phyloP scores from a whole-genome alignment of 2,113 vertebrate species.

The Phalacrocorax pelagicus region DNA sequence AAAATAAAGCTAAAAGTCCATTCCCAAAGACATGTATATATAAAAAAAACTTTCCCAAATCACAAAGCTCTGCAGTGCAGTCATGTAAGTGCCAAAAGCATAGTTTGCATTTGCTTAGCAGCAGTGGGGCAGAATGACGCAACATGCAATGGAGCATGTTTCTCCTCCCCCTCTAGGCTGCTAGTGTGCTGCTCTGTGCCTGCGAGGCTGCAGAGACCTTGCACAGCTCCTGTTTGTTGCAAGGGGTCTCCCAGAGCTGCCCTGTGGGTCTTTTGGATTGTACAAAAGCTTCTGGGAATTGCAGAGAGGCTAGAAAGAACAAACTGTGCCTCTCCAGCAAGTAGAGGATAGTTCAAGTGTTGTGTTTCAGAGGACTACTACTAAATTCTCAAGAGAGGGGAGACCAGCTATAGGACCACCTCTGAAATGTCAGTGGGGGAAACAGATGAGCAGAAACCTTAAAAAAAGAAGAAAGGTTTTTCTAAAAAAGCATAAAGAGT shows the following conservation, averaged over 20 bases:
- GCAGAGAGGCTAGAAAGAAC: neutral
- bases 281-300: neutral
- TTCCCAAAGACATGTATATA: neutral
- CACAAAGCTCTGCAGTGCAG: neutral
- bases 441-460: neutral
- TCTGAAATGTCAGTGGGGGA: neutral
- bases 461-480: neutral
- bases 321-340: neutral
- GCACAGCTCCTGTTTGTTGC: rapidly evolving
- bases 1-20: neutral
- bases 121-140: neutral
- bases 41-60: neutral
- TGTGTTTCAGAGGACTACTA: neutral
- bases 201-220: neutral
- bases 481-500: neutral
- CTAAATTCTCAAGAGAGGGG: neutral
- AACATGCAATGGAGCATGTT: neutral
- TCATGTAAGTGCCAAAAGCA: neutral
- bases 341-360: neutral
- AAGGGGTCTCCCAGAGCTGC: neutral
- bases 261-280: neutral
- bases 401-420: neutral
- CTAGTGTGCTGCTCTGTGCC: neutral
- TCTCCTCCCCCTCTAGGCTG: neutral
- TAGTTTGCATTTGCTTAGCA: neutral